Percentiles rank a stretch among this genome's conserved stretches.
Conservation (phyloP, 2,797 vertebrate species). For the Tokudaia muenninki region DNA sequence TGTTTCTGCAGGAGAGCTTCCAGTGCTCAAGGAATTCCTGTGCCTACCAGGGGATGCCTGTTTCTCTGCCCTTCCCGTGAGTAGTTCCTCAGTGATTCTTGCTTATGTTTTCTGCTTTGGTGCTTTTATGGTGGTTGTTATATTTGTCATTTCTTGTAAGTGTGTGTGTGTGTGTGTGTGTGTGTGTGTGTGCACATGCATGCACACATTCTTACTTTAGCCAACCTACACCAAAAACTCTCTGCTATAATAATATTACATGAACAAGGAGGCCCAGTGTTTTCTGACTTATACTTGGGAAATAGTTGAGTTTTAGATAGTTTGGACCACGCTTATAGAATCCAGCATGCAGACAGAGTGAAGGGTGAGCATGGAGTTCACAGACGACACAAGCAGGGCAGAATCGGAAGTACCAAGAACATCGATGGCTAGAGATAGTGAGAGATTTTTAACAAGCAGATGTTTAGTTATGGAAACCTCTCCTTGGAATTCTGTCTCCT, state of each 20-base stretch:
- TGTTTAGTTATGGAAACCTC: background rate
- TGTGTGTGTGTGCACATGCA: too few species aligned
- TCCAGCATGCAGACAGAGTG: background rate
- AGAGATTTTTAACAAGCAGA: background rate
- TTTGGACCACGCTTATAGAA: background rate
- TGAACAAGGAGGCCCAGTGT: background rate
- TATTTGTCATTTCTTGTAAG: background rate
- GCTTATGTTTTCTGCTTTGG: background rate
- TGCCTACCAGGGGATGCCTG: background rate
- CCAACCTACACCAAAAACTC: background rate
- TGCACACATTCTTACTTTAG: background rate
- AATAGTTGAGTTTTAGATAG: background rate
- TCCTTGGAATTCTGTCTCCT: background rate
- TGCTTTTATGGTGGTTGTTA: background rate
- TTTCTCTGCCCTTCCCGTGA: background rate
- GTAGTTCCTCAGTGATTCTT: background rate
- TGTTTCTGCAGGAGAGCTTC: background rate
- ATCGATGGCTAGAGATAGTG: too few species aligned
- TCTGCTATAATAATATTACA: background rate
- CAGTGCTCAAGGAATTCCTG: accelerated
- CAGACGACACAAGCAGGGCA: background rate
- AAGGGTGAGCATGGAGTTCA: background rate
- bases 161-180: too few species aligned
- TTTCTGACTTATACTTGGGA: background rate
- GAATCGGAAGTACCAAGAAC: background rate